Evolutionary conservation across 2,113 vertebrate genomes (phyloP).

Genomic region (Neogobius melanostomus): DNA sequence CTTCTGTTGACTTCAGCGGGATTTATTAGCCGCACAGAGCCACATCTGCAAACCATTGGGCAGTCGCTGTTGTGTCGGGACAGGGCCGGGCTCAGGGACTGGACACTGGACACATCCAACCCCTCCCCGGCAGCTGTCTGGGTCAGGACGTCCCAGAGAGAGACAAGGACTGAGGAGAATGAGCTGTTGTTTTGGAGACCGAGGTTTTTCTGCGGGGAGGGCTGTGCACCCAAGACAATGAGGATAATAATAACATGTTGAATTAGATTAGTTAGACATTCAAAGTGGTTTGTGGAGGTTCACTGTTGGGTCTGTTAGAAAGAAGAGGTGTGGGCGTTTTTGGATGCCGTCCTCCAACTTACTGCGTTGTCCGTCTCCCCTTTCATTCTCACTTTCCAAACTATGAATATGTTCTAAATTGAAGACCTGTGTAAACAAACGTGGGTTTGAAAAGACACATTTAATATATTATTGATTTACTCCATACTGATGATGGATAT

Average conservation of each 20-base stretch:
- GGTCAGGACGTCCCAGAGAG: slow-evolving; percentile 53
- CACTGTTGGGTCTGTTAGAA: no score
- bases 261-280: no score
- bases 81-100: slow-evolving; percentile 42
- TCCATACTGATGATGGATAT: no score
- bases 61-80: slow-evolving; percentile 64
- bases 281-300: no score
- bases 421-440: no score
- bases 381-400: no score
- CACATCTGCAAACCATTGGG: slow-evolving; percentile 76
- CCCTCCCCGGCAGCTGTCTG: background rate
- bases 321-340: no score
- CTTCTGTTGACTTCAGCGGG: slow-evolving; percentile 53
- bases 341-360: no score
- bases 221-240: background rate
- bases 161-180: slow-evolving; percentile 22
- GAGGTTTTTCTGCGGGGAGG: background rate
- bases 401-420: no score
- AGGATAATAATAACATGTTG: background rate
- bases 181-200: background rate
- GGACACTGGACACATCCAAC: slow-evolving; percentile 44
- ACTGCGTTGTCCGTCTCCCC: no score
- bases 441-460: no score
- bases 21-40: slow-evolving; percentile 65
- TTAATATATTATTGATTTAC: no score